Base-by-base conservation (phyloP, 2,113 vertebrate genomes). In the Lates calcarifer region DNA sequence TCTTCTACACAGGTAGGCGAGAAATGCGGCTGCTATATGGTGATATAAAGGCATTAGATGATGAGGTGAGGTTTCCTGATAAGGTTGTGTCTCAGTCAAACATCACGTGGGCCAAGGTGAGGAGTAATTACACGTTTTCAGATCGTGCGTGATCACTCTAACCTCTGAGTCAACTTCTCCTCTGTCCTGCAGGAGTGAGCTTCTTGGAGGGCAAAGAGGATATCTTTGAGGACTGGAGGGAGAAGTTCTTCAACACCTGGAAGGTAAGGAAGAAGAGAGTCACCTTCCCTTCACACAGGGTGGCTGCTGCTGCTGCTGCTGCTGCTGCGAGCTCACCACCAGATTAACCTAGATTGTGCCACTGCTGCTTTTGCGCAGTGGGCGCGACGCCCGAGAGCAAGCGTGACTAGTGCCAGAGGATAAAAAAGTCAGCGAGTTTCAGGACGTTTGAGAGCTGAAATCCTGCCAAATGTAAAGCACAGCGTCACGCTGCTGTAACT, bases 171-270 rank as follows among this genome's bases (percentile, higher is more conserved):
- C 37, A 14, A 77, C 0, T 5, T 66, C 3, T 51, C 24, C 20
- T 66, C 3, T 89, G 35, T 35, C 35, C 65, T 57, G 64, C 85
- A 98, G 97, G 97, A 6, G 96, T 98, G 93, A 98, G 96, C 88
- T 89, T 96, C 82, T 83, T 98, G 80, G 96, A 98, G 86, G 95
- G 81, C n/a, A 96, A 98, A 88, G 96, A 98, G 37, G 97, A 99
- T 64, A 83, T 97, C 43, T 95, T 97, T 79, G 95, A 95, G 73
- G 97, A 97, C 89, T 96, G 97, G 94, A 96, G 91, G 82, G 95
- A 96, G 79, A 98, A 98, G 91, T 98, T 98, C 86, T 97, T 97
- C 94, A 98, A 97, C 91, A 98, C 97, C 0, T 98, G 97, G 78
- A 96, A 96, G 97, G 97, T 97, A 93, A 78, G 80, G 18, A 12